A percentile compares a stretch with the other conserved stretches of the same genome.
Evolutionary conservation across 2,888 invertebrate species (phyloP).

Genomic region (Drosophila paranaensis): DNA sequence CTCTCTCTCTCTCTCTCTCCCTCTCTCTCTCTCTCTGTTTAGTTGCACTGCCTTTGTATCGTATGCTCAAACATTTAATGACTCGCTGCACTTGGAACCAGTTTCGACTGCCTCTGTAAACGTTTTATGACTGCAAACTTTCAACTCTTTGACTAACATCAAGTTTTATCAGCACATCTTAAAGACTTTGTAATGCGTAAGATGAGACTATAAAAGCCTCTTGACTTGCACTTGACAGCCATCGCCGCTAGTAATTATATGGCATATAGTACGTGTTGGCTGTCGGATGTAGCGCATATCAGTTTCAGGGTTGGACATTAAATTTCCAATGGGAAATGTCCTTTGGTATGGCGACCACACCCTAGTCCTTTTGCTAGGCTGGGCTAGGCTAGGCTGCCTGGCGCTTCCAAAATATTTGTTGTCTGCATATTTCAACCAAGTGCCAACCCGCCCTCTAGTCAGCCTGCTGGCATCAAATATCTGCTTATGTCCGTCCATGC

Average conservation of each 20-base stretch:
- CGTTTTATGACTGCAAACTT: not conserved
- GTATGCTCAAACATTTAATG: not conserved
- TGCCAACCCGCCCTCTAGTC: constrained; percentile 20
- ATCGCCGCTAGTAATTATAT: constrained; percentile 10
- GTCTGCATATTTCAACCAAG: constrained; percentile 44
- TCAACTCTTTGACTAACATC: not conserved
- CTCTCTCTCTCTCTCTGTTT: not conserved
- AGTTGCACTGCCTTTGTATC: not conserved
- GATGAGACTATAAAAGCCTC: constrained; percentile 10
- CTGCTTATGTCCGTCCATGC: constrained; percentile 38
- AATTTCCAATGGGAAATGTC: constrained; percentile 31
- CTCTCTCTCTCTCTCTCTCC: too few species aligned
- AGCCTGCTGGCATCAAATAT: constrained; percentile 49
- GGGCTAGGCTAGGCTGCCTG: not conserved
- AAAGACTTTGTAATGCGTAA: not conserved
- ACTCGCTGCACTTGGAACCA: not conserved
- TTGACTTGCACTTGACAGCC: not conserved
- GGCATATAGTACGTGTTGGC: not conserved
- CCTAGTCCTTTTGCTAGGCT: not conserved
- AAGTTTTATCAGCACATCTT: not conserved
- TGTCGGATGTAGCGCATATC: constrained; percentile 27
- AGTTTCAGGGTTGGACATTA: constrained; percentile 9
- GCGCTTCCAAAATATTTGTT: constrained; percentile 38
- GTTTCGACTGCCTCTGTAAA: not conserved
- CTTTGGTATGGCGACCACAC: constrained; percentile 26